phyloP scores from a whole-genome alignment of 2,888 invertebrate species.

The Tillus elongatus region DNA sequence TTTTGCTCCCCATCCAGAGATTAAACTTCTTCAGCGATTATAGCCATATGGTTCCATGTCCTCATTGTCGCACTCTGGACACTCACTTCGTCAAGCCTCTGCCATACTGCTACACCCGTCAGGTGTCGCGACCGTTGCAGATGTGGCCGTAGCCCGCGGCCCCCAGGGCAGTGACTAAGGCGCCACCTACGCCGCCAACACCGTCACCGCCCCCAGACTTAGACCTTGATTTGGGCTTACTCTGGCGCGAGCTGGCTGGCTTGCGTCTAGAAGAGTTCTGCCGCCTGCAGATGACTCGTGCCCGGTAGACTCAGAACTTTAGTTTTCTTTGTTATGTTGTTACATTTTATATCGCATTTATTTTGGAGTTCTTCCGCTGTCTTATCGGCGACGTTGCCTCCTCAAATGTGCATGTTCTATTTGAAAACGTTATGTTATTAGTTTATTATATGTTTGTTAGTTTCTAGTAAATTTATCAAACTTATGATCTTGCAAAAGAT shows the following conservation, averaged over 20 bases:
- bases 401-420: slow-evolving; percentile 29
- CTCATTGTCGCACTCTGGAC: slow-evolving; percentile 82
- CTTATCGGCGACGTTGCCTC: background rate
- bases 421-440: slow-evolving; percentile 41
- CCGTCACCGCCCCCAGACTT: slow-evolving; percentile 31
- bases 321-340: slow-evolving; percentile 42
- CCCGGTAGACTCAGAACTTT: slow-evolving; percentile 35
- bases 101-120: slow-evolving; percentile 72
- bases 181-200: slow-evolving; percentile 22
- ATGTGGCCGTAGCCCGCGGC: slow-evolving; percentile 83
- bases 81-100: slow-evolving; percentile 93
- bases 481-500: slow-evolving; percentile 22
- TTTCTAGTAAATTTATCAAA: slow-evolving; percentile 39
- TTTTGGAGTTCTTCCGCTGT: slow-evolving; percentile 17
- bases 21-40: slow-evolving; percentile 92
- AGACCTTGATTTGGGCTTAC: slow-evolving; percentile 39
- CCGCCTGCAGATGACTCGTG: slow-evolving; percentile 40
- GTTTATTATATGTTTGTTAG: slow-evolving; percentile 42
- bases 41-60: slow-evolving; percentile 84
- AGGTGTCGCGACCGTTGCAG: slow-evolving; percentile 48
- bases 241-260: slow-evolving; percentile 43
- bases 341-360: slow-evolving; percentile 40
- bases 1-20: slow-evolving; percentile 77
- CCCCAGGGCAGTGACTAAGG: slow-evolving; percentile 25
- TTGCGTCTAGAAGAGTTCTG: slow-evolving; percentile 42